Conservation (phyloP, 1,140 invertebrate species). For the Mizuhopecten yessoensis region DNA sequence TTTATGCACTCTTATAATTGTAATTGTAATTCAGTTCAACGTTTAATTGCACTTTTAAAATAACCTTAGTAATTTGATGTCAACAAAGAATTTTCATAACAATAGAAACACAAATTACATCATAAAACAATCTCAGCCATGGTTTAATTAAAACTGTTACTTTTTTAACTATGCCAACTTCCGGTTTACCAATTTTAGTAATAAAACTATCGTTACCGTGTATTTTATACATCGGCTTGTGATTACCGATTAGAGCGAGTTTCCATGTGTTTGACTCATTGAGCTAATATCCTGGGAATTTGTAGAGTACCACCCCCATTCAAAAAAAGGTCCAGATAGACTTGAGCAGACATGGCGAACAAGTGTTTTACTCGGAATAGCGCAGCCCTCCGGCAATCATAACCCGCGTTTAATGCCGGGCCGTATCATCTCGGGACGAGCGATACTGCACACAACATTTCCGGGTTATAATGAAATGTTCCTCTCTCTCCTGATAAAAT, state of each 20-base stretch:
- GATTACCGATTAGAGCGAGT: background rate
- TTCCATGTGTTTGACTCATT: background rate
- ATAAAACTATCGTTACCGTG: background rate
- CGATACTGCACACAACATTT: constrained; percentile 16
- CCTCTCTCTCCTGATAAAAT: background rate
- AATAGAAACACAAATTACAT: too few relatives aligned
- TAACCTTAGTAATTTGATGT: too few relatives aligned
- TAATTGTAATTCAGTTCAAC: too few relatives aligned
- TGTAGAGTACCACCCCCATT: background rate
- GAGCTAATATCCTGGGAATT: background rate
- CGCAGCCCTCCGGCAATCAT: background rate
- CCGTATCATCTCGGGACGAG: background rate
- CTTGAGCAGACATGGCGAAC: background rate
- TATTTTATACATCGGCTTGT: too few relatives aligned
- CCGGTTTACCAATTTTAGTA: background rate
- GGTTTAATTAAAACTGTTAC: too few relatives aligned
- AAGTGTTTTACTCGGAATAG: background rate
- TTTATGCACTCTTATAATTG: too few relatives aligned
- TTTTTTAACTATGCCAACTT: background rate
- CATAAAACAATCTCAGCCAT: too few relatives aligned
- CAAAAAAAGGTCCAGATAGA: background rate
- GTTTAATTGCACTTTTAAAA: too few relatives aligned
- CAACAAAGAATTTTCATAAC: too few relatives aligned
- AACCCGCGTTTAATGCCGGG: background rate
- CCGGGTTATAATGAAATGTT: constrained; percentile 6